phyloP scores from a whole-genome alignment of 2,113 vertebrate genomes.

The Chloropsis hardwickii region DNA sequence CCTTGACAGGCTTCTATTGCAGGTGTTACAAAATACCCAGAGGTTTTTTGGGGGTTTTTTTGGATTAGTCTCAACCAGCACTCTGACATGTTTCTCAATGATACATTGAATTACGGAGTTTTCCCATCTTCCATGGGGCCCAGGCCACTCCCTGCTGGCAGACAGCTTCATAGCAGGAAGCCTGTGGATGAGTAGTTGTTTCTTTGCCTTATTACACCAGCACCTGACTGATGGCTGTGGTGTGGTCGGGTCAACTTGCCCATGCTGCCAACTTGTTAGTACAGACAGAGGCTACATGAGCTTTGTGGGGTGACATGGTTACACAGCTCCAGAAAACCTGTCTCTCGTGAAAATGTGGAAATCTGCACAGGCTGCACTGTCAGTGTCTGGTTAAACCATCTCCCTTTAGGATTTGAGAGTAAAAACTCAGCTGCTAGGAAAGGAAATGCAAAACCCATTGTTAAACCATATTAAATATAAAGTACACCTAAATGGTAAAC shows the following conservation, averaged over 20 bases:
- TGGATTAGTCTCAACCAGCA: not conserved
- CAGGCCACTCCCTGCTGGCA: accelerated
- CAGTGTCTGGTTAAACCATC: not conserved
- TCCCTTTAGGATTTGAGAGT: not conserved
- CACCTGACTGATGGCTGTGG: not conserved
- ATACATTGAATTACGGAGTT: accelerated
- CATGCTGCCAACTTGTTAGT: not conserved
- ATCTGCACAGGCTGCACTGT: not conserved
- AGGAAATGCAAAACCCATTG: not conserved
- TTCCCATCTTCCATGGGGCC: not conserved
- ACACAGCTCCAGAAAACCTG: not conserved
- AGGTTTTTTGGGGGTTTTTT: not conserved
- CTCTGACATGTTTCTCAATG: not conserved
- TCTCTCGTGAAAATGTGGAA: not conserved
- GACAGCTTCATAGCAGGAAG: not conserved
- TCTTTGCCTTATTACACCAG: not conserved
- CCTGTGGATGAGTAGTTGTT: not conserved
- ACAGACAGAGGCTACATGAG: not conserved
- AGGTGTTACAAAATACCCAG: not conserved
- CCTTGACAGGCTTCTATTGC: not conserved
- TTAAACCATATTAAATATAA: not conserved
- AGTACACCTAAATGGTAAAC: not conserved
- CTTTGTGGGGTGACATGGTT: not conserved
- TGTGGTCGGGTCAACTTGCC: not conserved
- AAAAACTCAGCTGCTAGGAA: not conserved